phyloP scores from a whole-genome alignment of 2,113 vertebrate species.

The Hoplias malabaricus region DNA sequence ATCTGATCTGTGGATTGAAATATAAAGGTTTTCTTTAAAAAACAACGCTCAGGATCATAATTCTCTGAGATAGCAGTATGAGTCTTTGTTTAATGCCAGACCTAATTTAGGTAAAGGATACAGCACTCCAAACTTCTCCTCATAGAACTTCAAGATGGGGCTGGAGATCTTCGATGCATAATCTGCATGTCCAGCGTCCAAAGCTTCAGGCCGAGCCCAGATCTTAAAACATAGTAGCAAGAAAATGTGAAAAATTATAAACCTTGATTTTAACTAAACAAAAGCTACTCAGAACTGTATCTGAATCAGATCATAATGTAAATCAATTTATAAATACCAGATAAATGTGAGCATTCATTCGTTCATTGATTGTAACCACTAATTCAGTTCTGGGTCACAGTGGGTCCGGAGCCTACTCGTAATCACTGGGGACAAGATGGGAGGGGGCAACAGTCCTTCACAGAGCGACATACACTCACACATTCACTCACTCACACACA shows the following conservation, averaged over 20 bases:
- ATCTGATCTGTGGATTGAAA: conserved; percentile 66
- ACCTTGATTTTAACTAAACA: not conserved
- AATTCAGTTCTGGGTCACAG: no score
- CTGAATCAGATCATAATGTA: not conserved
- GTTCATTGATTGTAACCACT: no score
- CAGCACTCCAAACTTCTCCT: not conserved
- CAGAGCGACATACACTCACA: no score
- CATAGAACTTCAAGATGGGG: conserved; percentile 60
- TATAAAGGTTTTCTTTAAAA: not conserved
- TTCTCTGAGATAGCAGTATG: not conserved
- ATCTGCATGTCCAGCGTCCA: not conserved
- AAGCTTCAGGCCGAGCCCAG: conserved; percentile 64
- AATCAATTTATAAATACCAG: not conserved
- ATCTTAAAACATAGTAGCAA: conserved; percentile 50
- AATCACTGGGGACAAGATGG: no score
- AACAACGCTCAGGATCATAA: not conserved
- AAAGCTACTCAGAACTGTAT: not conserved
- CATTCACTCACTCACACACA: no score
- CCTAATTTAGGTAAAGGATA: conserved; percentile 62
- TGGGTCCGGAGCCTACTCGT: no score
- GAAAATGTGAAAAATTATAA: not conserved
- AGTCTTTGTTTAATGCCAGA: conserved; percentile 27
- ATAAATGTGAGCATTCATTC: no score
- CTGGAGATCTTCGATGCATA: conserved; percentile 58
- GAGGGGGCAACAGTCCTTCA: no score